Evolutionary conservation across 2,113 vertebrate species (phyloP).

Genomic region (Todiramphus saurophagus): DNA sequence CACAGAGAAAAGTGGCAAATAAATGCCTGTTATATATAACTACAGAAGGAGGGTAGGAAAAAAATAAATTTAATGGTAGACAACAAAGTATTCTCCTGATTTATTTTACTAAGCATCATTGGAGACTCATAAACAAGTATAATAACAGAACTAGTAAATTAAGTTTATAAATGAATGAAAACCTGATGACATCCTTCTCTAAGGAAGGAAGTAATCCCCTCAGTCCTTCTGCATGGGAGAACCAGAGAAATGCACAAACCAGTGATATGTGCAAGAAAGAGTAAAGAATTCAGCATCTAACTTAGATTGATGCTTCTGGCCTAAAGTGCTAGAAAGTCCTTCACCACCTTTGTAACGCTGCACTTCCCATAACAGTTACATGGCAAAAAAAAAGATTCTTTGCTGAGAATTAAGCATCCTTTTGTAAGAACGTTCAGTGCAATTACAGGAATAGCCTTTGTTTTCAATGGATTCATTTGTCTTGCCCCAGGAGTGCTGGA

Average conservation of each 20-base stretch:
- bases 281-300: background rate
- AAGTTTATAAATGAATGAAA: background rate
- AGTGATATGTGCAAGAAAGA: background rate
- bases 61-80: background rate
- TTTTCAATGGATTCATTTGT: background rate
- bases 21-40: background rate
- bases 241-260: background rate
- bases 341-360: background rate
- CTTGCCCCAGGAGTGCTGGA: background rate
- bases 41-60: background rate
- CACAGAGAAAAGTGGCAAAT: background rate
- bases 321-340: background rate
- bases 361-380: background rate
- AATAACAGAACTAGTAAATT: background rate
- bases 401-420: background rate
- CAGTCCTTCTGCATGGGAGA: rapidly evolving
- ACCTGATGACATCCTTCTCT: background rate
- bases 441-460: background rate
- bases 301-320: background rate
- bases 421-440: background rate
- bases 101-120: background rate
- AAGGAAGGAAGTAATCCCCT: background rate
- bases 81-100: background rate
- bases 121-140: background rate
- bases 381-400: background rate